A percentile compares a stretch with the other conserved stretches of the same genome.
Evolutionary conservation across 2,888 invertebrate genomes (phyloP).

Genomic region (Heliconius ethilla): DNA sequence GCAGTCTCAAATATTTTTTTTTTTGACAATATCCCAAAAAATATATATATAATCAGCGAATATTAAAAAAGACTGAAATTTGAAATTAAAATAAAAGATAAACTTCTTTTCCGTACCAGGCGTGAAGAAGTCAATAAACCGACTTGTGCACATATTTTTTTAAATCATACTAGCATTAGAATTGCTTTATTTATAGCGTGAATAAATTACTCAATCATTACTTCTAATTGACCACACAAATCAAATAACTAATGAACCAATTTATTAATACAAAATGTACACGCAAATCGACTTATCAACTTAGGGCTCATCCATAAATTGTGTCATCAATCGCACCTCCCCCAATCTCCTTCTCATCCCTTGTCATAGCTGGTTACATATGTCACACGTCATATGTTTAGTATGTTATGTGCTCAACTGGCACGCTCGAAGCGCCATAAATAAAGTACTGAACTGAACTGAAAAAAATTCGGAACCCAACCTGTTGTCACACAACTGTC

Average conservation of each 20-base stretch:
- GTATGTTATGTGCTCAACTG: too few species aligned
- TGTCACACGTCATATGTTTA: too few species aligned
- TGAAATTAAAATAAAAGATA: not conserved
- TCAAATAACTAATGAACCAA: not conserved
- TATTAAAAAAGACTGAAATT: not conserved
- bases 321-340: not conserved
- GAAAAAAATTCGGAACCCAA: too few species aligned
- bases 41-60: not conserved
- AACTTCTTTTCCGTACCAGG: not conserved
- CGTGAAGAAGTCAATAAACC: not conserved
- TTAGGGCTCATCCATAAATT: not conserved
- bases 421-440: too few species aligned
- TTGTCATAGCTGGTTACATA: not conserved
- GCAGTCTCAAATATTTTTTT: not conserved
- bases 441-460: too few species aligned
- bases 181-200: not conserved
- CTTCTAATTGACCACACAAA: not conserved
- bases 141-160: not conserved
- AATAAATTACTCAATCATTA: too few species aligned
- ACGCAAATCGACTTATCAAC: not conserved
- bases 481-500: too few species aligned
- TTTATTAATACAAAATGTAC: not conserved
- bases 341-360: not conserved
- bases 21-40: not conserved
- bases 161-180: not conserved